Evolutionary conservation across 1,140 invertebrate genomes (phyloP).

Genomic region (Berghia stephanieae): DNA sequence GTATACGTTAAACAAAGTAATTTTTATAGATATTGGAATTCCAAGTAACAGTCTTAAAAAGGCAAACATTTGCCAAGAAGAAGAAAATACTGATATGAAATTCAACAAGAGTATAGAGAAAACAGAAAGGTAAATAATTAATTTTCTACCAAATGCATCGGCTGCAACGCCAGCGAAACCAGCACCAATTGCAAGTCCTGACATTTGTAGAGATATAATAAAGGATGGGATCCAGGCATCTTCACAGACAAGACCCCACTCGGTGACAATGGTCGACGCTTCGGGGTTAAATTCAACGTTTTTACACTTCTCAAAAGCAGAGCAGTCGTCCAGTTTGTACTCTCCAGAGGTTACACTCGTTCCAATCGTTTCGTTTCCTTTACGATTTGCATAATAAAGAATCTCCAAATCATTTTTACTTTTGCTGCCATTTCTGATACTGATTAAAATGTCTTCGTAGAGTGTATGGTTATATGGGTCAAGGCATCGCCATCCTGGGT

Average conservation of each 20-base stretch:
- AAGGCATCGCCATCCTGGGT: background rate
- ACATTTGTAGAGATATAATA: slow-evolving; percentile 55
- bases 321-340: background rate
- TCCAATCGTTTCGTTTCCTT: background rate
- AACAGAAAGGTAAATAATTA: slow-evolving; percentile 39
- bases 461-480: background rate
- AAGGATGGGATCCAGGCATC: slow-evolving; percentile 38
- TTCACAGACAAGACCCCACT: slow-evolving; percentile 55
- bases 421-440: background rate
- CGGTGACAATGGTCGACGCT: background rate
- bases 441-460: too few species aligned
- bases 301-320: background rate
- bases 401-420: background rate
- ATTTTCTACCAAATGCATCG: slow-evolving; percentile 49
- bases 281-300: background rate
- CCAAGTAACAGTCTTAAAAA: slow-evolving; percentile 46
- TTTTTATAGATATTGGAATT: slow-evolving; percentile 29
- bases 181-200: slow-evolving; percentile 46
- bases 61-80: slow-evolving; percentile 51
- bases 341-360: too few species aligned
- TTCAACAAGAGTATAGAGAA: slow-evolving; percentile 32
- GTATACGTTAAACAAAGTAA: slow-evolving; percentile 26
- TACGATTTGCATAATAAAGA: too few species aligned
- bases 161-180: slow-evolving; percentile 45
- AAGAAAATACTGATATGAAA: slow-evolving; percentile 33